Conservation (phyloP, 2,113 vertebrate species). For the Anguilla japonica region DNA sequence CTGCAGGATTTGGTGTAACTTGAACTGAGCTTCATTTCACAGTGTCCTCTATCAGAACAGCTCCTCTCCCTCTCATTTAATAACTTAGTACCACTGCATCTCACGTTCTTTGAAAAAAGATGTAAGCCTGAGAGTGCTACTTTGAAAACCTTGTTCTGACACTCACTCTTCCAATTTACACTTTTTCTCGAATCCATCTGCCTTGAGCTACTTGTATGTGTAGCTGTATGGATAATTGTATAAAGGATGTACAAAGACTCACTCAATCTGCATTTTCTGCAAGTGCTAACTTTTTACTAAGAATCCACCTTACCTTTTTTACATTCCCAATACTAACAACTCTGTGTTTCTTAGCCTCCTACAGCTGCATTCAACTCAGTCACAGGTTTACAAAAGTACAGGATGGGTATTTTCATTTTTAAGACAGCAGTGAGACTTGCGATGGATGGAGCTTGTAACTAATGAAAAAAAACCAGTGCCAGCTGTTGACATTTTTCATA, state of each 20-base stretch:
- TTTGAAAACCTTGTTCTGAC: neutral
- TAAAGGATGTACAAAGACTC: neutral
- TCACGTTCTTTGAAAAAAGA: neutral
- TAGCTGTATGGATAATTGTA: neutral
- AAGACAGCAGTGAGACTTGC: neutral
- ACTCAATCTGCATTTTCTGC: neutral
- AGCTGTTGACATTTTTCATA: neutral
- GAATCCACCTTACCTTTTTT: neutral
- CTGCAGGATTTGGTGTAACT: neutral
- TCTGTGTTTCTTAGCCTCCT: neutral
- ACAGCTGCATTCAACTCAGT: neutral
- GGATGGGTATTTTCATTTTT: slow-evolving; percentile 6
- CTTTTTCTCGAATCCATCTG: neutral
- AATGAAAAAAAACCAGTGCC: neutral
- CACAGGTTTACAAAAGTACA: neutral
- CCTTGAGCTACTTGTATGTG: neutral
- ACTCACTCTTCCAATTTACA: neutral
- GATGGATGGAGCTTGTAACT: neutral
- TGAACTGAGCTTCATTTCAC: neutral
- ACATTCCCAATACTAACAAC: neutral
- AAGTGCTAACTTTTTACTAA: neutral
- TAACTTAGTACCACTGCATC: neutral
- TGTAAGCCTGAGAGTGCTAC: neutral
- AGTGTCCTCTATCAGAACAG: neutral
- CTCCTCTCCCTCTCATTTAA: neutral